Evolutionary conservation across 2,113 vertebrate genomes (phyloP).

Genomic region (Bubo blakistoni): DNA sequence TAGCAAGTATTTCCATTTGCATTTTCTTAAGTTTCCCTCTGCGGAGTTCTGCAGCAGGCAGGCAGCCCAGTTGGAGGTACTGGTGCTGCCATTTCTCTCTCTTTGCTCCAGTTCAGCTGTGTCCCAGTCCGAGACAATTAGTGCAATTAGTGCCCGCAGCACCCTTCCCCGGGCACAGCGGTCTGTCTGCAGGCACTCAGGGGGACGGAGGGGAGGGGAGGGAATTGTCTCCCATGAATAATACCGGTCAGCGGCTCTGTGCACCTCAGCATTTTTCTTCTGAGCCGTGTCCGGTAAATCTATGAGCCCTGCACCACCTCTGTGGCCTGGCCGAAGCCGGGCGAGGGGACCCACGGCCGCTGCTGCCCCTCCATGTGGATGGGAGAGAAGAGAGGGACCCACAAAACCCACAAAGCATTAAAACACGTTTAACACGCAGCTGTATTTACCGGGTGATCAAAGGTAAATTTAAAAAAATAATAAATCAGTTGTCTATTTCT

Average conservation of each 20-base stretch:
- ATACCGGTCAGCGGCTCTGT: background rate
- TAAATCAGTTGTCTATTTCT: background rate
- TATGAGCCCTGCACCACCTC: background rate
- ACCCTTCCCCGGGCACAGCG: background rate
- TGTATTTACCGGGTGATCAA: background rate
- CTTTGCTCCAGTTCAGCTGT: background rate
- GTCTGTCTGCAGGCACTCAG: background rate
- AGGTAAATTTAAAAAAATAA: background rate
- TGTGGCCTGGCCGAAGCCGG: background rate
- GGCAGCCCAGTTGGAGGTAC: background rate
- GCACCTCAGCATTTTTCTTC: background rate
- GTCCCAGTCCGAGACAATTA: background rate
- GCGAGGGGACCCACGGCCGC: background rate
- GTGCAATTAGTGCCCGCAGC: background rate
- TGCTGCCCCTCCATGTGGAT: background rate
- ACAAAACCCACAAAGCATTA: background rate
- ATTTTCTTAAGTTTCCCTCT: rapidly evolving
- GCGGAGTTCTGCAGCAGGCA: background rate
- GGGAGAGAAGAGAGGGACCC: background rate
- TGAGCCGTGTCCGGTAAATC: background rate
- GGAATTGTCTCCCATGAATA: background rate
- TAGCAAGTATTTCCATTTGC: rapidly evolving
- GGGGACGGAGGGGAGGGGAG: background rate
- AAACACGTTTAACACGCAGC: background rate
- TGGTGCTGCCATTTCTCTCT: background rate